Base-by-base conservation (phyloP, 2,797 vertebrate genomes). In the Alosa sapidissima region DNA sequence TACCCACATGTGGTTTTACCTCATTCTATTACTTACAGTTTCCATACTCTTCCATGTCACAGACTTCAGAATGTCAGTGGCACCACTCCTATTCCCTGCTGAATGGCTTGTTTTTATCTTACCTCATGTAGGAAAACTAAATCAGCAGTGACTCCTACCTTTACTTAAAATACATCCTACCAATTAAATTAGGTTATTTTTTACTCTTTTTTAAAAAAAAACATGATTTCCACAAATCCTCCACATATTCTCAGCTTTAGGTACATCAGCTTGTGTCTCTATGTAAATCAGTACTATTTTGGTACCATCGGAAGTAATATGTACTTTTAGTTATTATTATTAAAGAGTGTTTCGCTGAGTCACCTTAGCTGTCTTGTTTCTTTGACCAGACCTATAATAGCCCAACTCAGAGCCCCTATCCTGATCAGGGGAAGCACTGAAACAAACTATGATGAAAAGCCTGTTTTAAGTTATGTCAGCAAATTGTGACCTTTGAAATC, bases 21-120 rank as follows among this genome's bases (percentile, higher is more conserved):
- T 78, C 72, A 78, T 47, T 47, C 36, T 78, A 78, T 78, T 78
- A 78, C 41, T 78, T 78, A 78, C 72, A 78, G 41, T 78, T 78
- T 78, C 72, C 72, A 78, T 47, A 47, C 72, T 52, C 48, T 52
- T 51, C 41, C 72, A 78, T 47, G 72, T 21, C 7, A 19, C 72
- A 78, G 41, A 78, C 72, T 19, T 78, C 13, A 41, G 68, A 41
- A 19, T 78, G 72, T 78, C 16, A 41, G 13, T 75, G 16, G 68
- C 68, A 41, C 72, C 72, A 16, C 72, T 78, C 36, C 72, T 78
- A 78, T 11, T 78, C 72, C 72, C 36, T 16, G 11, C 72, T 78
- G 72, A 47, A 19, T 78, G 72, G 14, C 14, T 45, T 78, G 72
- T 78, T 78, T 78, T 78, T 47, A 78, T 78, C 72, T 21, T 47